phyloP scores from a whole-genome alignment of 1,140 invertebrate genomes.

The Ruditapes philippinarum region DNA sequence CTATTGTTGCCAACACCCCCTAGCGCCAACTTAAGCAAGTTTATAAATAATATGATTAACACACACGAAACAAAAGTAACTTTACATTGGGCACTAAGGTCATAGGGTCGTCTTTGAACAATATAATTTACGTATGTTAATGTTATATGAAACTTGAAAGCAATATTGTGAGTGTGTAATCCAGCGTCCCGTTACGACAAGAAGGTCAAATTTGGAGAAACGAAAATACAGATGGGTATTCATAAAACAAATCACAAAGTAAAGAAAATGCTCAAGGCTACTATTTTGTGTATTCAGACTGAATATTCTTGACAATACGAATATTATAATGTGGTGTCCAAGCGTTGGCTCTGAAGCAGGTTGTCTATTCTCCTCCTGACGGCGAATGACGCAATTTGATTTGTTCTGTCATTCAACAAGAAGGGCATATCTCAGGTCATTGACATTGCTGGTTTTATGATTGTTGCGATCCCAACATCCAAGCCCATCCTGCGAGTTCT shows the following conservation, averaged over 20 bases:
- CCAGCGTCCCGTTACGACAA: constrained; percentile 25
- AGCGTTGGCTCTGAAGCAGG: constrained; percentile 12
- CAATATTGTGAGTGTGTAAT: constrained; percentile 42
- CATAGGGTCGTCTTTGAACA: constrained; percentile 26
- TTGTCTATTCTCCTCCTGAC: constrained; percentile 20
- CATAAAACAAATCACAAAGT: constrained; percentile 6
- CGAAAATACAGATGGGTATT: neutral
- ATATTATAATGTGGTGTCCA: neutral
- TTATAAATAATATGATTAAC: constrained; percentile 8
- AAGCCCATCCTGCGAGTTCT: too few relatives aligned
- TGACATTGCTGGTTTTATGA: too few relatives aligned
- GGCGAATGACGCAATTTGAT: too few relatives aligned
- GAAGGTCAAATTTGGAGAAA: constrained; percentile 44
- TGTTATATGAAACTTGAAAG: too few relatives aligned
- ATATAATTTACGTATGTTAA: constrained; percentile 37
- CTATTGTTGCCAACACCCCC: too few relatives aligned
- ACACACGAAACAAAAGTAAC: constrained; percentile 47
- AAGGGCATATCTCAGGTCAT: too few relatives aligned
- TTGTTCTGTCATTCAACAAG: too few relatives aligned
- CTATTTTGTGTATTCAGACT: constrained; percentile 12
- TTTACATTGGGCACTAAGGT: constrained; percentile 55
- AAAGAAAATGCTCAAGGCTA: constrained; percentile 1
- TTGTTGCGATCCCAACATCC: too few relatives aligned
- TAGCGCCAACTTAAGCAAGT: too few relatives aligned
- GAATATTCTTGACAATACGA: neutral